Evolutionary conservation across 1,140 invertebrate species (phyloP).

Genomic region (Drosophila grimshawi): DNA sequence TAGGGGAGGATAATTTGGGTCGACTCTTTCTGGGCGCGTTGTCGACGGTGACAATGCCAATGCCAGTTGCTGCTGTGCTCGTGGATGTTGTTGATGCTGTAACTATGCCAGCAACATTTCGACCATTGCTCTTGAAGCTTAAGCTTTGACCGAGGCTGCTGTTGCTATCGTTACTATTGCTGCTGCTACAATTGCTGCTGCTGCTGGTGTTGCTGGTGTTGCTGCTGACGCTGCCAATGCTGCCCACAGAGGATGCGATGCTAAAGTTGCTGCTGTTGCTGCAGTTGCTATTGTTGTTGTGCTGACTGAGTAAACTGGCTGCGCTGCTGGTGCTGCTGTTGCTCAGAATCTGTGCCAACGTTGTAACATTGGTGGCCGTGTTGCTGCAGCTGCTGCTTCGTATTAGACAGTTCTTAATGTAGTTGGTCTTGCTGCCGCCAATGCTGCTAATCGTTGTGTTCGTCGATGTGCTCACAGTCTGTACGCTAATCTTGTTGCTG

Average conservation of each 20-base stretch:
- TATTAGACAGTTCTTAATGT: slow-evolving; percentile 81
- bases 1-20: slow-evolving; percentile 91
- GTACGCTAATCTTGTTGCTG: slow-evolving; percentile 60
- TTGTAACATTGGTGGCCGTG: slow-evolving; percentile 83
- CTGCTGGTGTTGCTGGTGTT: slow-evolving; percentile 42
- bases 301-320: slow-evolving; percentile 72
- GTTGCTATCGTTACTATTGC: slow-evolving; percentile 60
- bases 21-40: slow-evolving; percentile 87
- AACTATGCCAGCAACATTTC: slow-evolving; percentile 49
- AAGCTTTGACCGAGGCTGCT: slow-evolving; percentile 49
- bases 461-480: slow-evolving; percentile 74
- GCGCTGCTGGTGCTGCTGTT: slow-evolving; percentile 79
- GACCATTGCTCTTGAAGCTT: slow-evolving; percentile 61
- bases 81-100: slow-evolving; percentile 44
- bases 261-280: slow-evolving; percentile 78
- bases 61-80: slow-evolving; percentile 50
- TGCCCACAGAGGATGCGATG: slow-evolving; percentile 70
- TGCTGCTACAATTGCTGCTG: slow-evolving; percentile 23
- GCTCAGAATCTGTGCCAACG: slow-evolving; percentile 83
- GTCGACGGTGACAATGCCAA: slow-evolving; percentile 66
- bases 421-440: slow-evolving; percentile 60
- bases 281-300: slow-evolving; percentile 75
- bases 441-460: slow-evolving; percentile 59
- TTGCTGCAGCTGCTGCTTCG: slow-evolving; percentile 84
- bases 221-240: slow-evolving; percentile 54